Evolutionary conservation across 2,797 vertebrate species (phyloP).

Genomic region (Hyperoplus lanceolatus): DNA sequence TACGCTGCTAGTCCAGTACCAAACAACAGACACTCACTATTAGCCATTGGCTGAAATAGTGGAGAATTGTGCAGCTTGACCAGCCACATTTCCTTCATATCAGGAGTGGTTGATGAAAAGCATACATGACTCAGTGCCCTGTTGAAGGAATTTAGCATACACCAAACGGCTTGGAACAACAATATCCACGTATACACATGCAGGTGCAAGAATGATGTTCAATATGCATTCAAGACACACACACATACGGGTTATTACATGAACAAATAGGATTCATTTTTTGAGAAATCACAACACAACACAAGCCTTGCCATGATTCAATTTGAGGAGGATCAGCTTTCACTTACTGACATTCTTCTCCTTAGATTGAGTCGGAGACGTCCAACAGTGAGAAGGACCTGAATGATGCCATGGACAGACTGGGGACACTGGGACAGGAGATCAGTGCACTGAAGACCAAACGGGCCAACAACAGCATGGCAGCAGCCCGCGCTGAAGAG

Average conservation of each 20-base stretch:
- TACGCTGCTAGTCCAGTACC: too few relatives aligned
- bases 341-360: neutral
- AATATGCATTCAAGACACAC: neutral
- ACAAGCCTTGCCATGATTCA: neutral
- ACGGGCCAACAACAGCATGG: conserved; percentile 93
- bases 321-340: neutral
- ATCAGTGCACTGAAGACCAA: conserved; percentile 92
- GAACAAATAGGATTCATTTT: neutral
- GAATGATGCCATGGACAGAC: conserved; percentile 84
- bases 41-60: too few relatives aligned
- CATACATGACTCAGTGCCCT: neutral
- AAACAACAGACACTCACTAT: too few relatives aligned
- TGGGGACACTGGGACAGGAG: conserved; percentile 86
- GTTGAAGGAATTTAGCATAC: too few relatives aligned
- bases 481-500: conserved; percentile 91
- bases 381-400: conserved; percentile 87
- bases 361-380: conserved; percentile 90
- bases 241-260: neutral
- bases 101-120: neutral
- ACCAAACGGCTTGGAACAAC: too few relatives aligned
- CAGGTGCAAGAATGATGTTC: neutral
- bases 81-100: too few relatives aligned
- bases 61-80: too few relatives aligned
- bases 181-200: neutral
- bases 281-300: neutral